Base-by-base conservation (phyloP, 2,888 invertebrate genomes). In the Augochlorella aurata region DNA sequence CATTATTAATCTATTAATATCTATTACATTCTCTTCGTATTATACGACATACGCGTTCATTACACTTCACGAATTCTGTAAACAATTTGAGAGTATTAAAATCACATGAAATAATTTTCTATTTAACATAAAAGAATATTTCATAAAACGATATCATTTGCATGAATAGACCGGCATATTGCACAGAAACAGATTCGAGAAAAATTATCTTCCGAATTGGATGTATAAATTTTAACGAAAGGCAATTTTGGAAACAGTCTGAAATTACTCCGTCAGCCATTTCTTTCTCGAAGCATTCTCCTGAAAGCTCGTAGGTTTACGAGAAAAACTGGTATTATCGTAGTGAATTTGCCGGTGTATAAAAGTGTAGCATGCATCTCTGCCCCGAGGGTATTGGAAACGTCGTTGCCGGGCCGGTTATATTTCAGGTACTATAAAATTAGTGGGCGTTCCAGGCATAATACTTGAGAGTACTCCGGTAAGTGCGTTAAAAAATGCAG, bases 401-500 rank as follows among this genome's bases (percentile, higher is more conserved):
- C 74, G 81, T 84, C 86, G 86, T 79, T 83, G 65, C 68, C 66
- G 21, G 73, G 44, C 81, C 75, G 77, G n/a, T 66, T 77, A 84
- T 86, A 87, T 89, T 85, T 87, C 75, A 82, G 76, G 79, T 75
- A 66, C 77, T 81, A 77, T 88, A 80, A 88, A 87, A 86, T 83
- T 82, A 85, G 70, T 82, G 76, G 73, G 85, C 70, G 70, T 81
- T 72, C 66, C 75, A 47, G 49, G 78, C 68, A 68, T 73, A 74
- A 83, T 87, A 81, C 84, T 89, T 84, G 84, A 82, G 84, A 79
- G 82, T 87, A 83, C 79, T 86, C 81, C 76, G 86, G 81, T 87
- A 86, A 87, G 88, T 87, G 85, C 83, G 82, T 85, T 89, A 63
- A 89, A 88, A 89, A 85, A 88, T 87, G 84, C 82, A 89, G 70